Evolutionary conservation across 2,797 vertebrate species (phyloP), one percentile per base, ranked within the genome.

Genomic region (Myotis planiceps): DNA sequence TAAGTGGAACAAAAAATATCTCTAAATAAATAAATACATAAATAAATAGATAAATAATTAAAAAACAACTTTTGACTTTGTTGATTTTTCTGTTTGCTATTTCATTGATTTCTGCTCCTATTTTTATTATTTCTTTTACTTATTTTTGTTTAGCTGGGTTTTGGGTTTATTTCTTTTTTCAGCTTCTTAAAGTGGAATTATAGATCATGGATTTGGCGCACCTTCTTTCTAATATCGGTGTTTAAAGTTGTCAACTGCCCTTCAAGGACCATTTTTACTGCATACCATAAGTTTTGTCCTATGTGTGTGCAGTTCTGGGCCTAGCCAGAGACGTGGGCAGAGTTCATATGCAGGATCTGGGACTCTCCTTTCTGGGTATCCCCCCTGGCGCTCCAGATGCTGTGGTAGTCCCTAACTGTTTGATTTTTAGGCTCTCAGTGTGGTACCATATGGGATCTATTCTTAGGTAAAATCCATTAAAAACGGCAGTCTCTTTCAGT

Each of bases 61-160:
- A 92, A 72, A 92, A 79, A 23, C 42, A 63, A 13, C 32, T 80
- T 90, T 78, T 72, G 32, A 53, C 78, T 93, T 63, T 9, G 65
- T 88, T 51, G 83, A 39, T 94, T 93, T 91, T 93, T 55, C 39
- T 74, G 13, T 72, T 71, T 91, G 92, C 68, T 45, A 9, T 84
- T 81, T 69, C 66, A 76, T 93, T 85, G 60, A 85, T 88, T 88
- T 72, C 32, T 4, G 29, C 58, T 66, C 69, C 13, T 94, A 23
- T 53, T 68, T 91, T 86, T 92, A 49, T 82, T 82, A 39, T 69
- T 90, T 83, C 21, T 68, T 60, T 85, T 80, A n/a, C 92, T 85
- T 80, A 16, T 83, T 68, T 90, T 75, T 45, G 39, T 74, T 86
- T 94, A 83, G 21, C 88, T 34, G 34, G 29, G 10, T 45, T 45